Evolutionary conservation across 2,888 invertebrate genomes (phyloP).

Genomic region (Octodonta nipae): DNA sequence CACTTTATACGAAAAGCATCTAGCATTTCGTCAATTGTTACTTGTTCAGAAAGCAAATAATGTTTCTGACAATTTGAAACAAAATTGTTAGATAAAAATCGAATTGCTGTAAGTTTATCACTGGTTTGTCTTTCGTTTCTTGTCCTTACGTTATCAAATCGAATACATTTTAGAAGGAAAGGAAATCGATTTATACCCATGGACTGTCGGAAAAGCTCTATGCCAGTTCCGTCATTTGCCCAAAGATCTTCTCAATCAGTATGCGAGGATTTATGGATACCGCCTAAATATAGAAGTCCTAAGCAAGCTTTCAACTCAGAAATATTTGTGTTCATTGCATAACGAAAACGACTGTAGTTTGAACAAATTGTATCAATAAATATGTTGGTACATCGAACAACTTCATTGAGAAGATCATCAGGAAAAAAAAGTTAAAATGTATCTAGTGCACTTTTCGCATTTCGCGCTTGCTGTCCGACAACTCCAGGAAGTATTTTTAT

Average conservation of each 20-base stretch:
- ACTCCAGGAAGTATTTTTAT: too few species aligned
- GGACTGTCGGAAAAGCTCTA: conserved; percentile 11
- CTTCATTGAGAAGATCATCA: too few species aligned
- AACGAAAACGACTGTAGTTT: too few species aligned
- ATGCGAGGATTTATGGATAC: not conserved
- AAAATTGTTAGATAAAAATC: conserved; percentile 21
- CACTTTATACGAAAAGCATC: conserved; percentile 19
- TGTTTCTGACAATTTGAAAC: conserved; percentile 19
- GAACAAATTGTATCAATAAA: too few species aligned
- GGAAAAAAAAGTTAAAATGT: too few species aligned
- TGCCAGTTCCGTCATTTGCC: not conserved
- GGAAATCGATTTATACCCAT: conserved; percentile 1
- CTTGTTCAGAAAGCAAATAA: conserved; percentile 5
- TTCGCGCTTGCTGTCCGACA: too few species aligned
- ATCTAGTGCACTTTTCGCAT: too few species aligned
- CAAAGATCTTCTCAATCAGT: not conserved
- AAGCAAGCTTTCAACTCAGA: not conserved
- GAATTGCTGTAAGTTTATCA: conserved; percentile 16
- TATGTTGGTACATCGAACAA: too few species aligned
- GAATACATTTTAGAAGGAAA: conserved; percentile 10
- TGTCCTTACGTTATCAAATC: conserved; percentile 16
- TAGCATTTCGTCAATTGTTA: conserved; percentile 2
- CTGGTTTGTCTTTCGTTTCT: conserved; percentile 10
- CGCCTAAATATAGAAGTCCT: not conserved
- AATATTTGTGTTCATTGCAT: too few species aligned